These are phyloP conservation scores for Cheilosia scutellata DNA, from an alignment of 2,888 invertebrate species.

Conservation along the genomic window DNA sequence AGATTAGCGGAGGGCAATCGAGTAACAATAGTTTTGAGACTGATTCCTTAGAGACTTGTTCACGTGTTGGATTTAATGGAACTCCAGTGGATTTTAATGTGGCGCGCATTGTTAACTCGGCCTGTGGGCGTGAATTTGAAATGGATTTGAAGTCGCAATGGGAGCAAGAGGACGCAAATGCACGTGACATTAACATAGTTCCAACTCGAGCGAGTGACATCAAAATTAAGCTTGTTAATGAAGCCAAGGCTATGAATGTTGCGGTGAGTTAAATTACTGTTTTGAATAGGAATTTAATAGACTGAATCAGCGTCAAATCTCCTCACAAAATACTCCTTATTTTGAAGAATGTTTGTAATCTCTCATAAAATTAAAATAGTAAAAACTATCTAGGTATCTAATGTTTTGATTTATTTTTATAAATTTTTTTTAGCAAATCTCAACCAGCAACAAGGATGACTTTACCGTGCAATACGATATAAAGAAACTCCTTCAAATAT, in stretches of 20 bases:
- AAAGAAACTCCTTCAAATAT: conserved; percentile 81
- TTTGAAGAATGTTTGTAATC: not conserved
- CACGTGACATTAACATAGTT: conserved; percentile 88
- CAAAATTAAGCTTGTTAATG: conserved; percentile 83
- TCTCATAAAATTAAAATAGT: too few species aligned
- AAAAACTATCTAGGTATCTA: too few species aligned
- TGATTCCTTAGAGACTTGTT: conserved; percentile 82
- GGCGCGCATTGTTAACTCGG: conserved; percentile 82
- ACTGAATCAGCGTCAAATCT: too few species aligned
- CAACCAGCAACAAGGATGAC: conserved; percentile 65
- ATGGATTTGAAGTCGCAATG: conserved; percentile 82
- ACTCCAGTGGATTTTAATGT: conserved; percentile 83
- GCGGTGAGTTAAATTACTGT: too few species aligned
- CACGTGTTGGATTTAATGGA: conserved; percentile 77
- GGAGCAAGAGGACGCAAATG: conserved; percentile 81
- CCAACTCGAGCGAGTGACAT: conserved; percentile 82
- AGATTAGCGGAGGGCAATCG: conserved; percentile 79
- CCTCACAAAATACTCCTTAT: too few species aligned
- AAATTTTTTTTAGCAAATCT: conserved; percentile 52
- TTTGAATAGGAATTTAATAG: too few species aligned
- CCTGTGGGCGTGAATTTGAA: conserved; percentile 82
- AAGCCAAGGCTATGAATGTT: conserved; percentile 83
- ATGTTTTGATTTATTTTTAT: not conserved
- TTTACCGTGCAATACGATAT: conserved; percentile 81
- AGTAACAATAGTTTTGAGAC: conserved; percentile 83